Conservation (phyloP, 2,888 invertebrate genomes). For the Rhagonycha lutea region DNA sequence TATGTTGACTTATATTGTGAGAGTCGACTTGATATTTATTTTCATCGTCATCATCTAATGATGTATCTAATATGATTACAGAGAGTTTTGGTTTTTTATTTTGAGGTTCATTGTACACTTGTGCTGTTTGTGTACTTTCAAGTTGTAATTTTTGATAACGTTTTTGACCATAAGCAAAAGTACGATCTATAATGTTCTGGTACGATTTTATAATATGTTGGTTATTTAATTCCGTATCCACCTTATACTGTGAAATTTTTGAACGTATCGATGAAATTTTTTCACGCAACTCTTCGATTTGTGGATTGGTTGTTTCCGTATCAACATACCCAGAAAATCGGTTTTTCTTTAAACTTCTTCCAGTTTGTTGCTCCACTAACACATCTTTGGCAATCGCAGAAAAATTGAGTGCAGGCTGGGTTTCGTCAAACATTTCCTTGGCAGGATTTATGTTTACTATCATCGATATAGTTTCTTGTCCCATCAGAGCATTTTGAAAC, state of each 20-base stretch:
- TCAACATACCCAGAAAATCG: neutral
- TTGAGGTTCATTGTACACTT: neutral
- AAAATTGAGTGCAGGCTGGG: slow-evolving; percentile 80
- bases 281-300: neutral
- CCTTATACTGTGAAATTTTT: neutral
- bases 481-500: slow-evolving; percentile 77
- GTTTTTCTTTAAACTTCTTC: neutral
- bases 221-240: neutral
- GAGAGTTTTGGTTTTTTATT: slow-evolving; percentile 3
- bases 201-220: neutral
- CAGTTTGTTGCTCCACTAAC: slow-evolving; percentile 30
- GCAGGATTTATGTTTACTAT: slow-evolving; percentile 84
- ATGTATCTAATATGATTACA: neutral
- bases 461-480: slow-evolving; percentile 74
- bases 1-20: neutral
- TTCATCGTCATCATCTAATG: neutral
- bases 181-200: neutral
- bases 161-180: neutral
- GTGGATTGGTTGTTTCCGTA: neutral
- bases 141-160: neutral
- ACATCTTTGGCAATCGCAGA: slow-evolving; percentile 76
- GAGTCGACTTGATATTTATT: neutral
- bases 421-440: slow-evolving; percentile 77
- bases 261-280: neutral
- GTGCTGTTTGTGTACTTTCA: neutral